These are phyloP conservation scores for Machimus rusticus DNA, from an alignment of 2,888 invertebrate species.

Conservation along the genomic window DNA sequence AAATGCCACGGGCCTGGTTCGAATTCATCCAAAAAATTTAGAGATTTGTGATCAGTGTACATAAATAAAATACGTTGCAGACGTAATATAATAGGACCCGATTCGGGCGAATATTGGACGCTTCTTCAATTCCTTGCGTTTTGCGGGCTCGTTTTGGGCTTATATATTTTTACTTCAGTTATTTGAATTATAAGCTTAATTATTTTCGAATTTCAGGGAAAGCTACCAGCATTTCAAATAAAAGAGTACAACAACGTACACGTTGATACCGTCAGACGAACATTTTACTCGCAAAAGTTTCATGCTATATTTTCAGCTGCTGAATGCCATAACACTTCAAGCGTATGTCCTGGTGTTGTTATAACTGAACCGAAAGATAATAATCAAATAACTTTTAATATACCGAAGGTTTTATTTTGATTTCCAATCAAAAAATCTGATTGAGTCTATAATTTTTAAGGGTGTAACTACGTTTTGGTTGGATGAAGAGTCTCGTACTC, in stretches of 20 bases:
- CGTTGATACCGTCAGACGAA: conserved; percentile 74
- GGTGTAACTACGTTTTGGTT: conserved; percentile 72
- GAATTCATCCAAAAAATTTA: too few relatives aligned
- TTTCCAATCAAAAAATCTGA: background rate
- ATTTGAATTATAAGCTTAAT: background rate
- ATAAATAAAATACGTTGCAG: too few relatives aligned
- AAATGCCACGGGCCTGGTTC: too few relatives aligned
- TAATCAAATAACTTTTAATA: background rate
- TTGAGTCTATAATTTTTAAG: conserved; percentile 53
- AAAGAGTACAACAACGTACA: conserved; percentile 69
- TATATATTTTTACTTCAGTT: too few relatives aligned
- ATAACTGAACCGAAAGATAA: background rate
- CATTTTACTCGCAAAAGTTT: conserved; percentile 72
- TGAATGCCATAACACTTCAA: conserved; percentile 57
- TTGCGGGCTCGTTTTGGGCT: too few relatives aligned
- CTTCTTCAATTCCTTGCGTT: too few relatives aligned
- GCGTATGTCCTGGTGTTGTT: background rate
- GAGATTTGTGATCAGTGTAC: too few relatives aligned
- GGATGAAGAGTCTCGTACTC: conserved; percentile 67
- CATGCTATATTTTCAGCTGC: conserved; percentile 76
- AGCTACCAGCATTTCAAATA: conserved; percentile 65
- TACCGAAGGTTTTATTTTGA: conserved; percentile 13
- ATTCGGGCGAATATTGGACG: too few relatives aligned
- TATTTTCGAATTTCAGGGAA: conserved; percentile 57
- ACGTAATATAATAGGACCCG: too few relatives aligned